These are phyloP conservation scores for Argyrosomus regius DNA, from an alignment of 2,797 vertebrate species.

Conservation along the genomic window DNA sequence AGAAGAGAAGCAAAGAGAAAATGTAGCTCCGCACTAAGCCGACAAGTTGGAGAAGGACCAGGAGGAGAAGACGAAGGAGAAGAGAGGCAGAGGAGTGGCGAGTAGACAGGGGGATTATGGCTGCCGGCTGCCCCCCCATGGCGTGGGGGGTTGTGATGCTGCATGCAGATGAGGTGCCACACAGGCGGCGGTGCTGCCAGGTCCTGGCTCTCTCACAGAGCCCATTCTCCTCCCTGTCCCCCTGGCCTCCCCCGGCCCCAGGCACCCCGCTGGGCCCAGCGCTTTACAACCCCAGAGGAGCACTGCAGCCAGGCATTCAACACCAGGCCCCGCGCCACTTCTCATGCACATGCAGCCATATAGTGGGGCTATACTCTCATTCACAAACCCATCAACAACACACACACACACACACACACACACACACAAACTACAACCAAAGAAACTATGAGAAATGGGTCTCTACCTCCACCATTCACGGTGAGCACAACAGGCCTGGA, in stretches of 20 bases:
- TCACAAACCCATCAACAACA: constrained; percentile 78
- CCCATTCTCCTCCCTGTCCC: constrained; percentile 88
- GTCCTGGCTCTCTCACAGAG: constrained; percentile 93
- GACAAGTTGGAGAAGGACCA: constrained; percentile 73
- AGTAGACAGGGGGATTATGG: constrained; percentile 86
- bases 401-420: constrained; percentile 55
- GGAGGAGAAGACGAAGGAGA: constrained; percentile 65
- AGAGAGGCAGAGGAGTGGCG: constrained; percentile 73
- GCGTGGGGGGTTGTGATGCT: constrained; percentile 92
- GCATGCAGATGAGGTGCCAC: constrained; percentile 98
- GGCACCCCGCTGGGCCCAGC: constrained; percentile 94
- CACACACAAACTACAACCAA: constrained; percentile 69
- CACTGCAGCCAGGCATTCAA: constrained; percentile 83
- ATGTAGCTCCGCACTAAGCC: constrained; percentile 65
- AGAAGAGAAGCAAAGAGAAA: constrained; percentile 63
- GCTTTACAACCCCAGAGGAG: constrained; percentile 90
- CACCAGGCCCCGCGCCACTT: constrained; percentile 79
- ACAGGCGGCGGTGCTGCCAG: constrained; percentile 89
- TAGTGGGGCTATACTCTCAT: constrained; percentile 77
- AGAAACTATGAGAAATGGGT: constrained; percentile 78
- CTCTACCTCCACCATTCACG: constrained; percentile 78
- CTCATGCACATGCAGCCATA: constrained; percentile 82
- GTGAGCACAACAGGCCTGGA: constrained; percentile 73
- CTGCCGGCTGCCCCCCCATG: constrained; percentile 86
- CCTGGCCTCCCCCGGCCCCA: constrained; percentile 80